A percentile compares a stretch with the other conserved stretches of the same genome.
These are phyloP conservation scores for Rhinophrynus dorsalis DNA, from an alignment of 2,797 vertebrate genomes.

Conservation along the genomic window DNA sequence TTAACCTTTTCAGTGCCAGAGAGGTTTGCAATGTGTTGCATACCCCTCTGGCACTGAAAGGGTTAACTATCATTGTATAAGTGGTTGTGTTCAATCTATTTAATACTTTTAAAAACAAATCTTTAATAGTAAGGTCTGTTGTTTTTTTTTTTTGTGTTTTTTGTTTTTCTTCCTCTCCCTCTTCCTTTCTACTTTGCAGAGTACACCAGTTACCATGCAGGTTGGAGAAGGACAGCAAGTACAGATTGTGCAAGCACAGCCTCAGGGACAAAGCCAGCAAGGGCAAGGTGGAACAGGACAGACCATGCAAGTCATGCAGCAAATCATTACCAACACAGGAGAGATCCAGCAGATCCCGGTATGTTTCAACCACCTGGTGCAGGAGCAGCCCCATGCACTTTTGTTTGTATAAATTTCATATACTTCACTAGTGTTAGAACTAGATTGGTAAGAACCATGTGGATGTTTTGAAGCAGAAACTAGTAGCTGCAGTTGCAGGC, in stretches of 20 bases:
- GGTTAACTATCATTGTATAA: too few species aligned
- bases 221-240: slow-evolving; percentile 96
- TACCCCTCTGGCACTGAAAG: too few species aligned
- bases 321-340: slow-evolving; percentile 98
- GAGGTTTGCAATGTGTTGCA: too few species aligned
- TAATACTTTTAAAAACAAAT: too few species aligned
- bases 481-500: too few species aligned
- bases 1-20: too few species aligned
- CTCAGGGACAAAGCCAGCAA: slow-evolving; percentile 89
- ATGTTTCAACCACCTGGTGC: slow-evolving; percentile 48
- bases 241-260: slow-evolving; percentile 93
- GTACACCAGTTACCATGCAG: slow-evolving; percentile 93
- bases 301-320: slow-evolving; percentile 99
- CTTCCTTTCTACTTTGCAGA: slow-evolving; percentile 66
- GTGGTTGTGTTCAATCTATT: too few species aligned
- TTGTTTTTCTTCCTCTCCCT: not conserved
- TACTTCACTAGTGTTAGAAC: not conserved
- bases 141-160: not conserved
- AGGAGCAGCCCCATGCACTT: too few species aligned
- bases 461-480: too few species aligned
- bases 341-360: slow-evolving; percentile 94
- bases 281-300: slow-evolving; percentile 79
- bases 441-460: too few species aligned
- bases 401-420: too few species aligned
- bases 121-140: too few species aligned